These are phyloP conservation scores for Biston stratarius DNA, from an alignment of 2,888 invertebrate genomes.

Conservation along the genomic window DNA sequence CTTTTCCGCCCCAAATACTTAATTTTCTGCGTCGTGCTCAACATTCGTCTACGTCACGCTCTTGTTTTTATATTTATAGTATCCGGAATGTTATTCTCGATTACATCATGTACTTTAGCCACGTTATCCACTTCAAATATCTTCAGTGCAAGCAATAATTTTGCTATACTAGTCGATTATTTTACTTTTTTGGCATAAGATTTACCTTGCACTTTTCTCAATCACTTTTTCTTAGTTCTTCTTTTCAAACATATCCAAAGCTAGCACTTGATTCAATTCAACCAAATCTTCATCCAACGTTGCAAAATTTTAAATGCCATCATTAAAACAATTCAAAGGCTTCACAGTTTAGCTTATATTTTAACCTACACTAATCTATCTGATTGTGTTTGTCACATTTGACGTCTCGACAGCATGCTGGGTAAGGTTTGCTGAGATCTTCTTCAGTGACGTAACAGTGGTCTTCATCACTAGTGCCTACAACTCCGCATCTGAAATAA, in stretches of 20 bases:
- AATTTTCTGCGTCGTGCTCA: background rate
- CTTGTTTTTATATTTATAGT: background rate
- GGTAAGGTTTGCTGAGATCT: constrained; percentile 65
- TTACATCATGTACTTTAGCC: background rate
- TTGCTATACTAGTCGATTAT: no score
- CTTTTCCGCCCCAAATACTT: background rate
- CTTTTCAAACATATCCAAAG: background rate
- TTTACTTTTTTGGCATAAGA: background rate
- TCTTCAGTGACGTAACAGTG: constrained; percentile 60
- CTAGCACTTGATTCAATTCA: background rate
- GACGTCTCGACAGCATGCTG: constrained; percentile 64
- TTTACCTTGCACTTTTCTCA: background rate
- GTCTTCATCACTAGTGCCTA: constrained; percentile 49
- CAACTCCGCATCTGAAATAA: constrained; percentile 66
- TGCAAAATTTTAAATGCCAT: constrained; percentile 37
- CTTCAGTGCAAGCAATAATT: background rate
- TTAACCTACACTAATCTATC: constrained; percentile 38
- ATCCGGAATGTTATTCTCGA: background rate
- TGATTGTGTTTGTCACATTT: constrained; percentile 68
- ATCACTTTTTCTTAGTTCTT: background rate
- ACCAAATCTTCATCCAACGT: background rate
- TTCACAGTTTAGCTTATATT: constrained; percentile 30
- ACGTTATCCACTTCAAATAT: background rate
- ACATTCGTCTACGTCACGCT: background rate
- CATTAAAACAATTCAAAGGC: constrained; percentile 45